Evolutionary conservation across 2,113 vertebrate species (phyloP).

Genomic region (Apteryx owenii): DNA sequence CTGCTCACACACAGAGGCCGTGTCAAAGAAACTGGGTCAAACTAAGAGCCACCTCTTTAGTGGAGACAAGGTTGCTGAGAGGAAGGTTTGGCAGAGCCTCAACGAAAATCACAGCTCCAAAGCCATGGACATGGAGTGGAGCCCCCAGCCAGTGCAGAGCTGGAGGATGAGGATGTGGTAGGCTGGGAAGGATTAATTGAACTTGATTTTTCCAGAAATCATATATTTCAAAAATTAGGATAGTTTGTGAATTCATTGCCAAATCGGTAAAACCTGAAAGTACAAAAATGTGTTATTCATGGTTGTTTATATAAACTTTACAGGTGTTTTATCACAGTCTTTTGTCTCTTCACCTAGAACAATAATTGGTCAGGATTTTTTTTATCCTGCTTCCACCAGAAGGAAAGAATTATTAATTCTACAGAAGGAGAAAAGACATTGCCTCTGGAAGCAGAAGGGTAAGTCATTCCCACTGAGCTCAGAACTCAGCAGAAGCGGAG

Average conservation of each 20-base stretch:
- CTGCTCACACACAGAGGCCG: background rate
- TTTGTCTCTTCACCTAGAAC: background rate
- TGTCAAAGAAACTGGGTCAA: background rate
- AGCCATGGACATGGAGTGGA: accelerated
- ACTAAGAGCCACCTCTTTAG: background rate
- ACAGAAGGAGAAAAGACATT: background rate
- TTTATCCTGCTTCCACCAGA: background rate
- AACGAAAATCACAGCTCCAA: background rate
- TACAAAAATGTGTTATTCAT: background rate
- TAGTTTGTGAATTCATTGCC: background rate
- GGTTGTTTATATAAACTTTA: background rate
- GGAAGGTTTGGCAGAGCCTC: background rate
- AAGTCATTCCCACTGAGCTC: background rate
- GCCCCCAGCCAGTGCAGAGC: background rate
- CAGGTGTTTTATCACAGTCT: background rate
- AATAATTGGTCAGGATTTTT: background rate
- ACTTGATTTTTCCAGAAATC: background rate
- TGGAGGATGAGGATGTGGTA: accelerated
- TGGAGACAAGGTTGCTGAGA: background rate
- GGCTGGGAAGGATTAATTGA: background rate
- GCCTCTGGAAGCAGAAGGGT: background rate
- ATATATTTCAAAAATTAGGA: background rate
- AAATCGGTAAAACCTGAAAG: background rate
- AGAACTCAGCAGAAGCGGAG: background rate
- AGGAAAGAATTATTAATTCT: background rate